Evolutionary conservation across 2,888 invertebrate species (phyloP).

Genomic region (Orchesella flavescens): DNA sequence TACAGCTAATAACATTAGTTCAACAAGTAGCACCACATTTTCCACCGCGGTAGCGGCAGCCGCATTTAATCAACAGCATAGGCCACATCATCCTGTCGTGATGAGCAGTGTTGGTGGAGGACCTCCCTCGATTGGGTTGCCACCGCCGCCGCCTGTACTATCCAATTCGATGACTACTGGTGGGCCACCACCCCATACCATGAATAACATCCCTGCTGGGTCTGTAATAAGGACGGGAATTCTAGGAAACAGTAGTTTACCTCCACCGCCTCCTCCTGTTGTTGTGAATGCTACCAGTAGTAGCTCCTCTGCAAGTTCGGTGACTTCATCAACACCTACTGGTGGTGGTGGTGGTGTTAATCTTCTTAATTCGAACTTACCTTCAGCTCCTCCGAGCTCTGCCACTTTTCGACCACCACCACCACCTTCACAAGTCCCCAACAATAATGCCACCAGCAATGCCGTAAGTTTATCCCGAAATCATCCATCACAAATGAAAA

Average conservation of each 20-base stretch:
- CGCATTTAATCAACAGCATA: constrained; percentile 39
- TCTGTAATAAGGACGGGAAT: constrained; percentile 47
- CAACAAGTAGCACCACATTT: constrained; percentile 44
- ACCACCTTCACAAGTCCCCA: constrained; percentile 83
- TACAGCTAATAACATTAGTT: constrained; percentile 55
- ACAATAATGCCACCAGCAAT: constrained; percentile 71
- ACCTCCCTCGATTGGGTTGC: constrained; percentile 9
- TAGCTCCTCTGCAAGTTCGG: constrained; percentile 46
- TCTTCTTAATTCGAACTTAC: constrained; percentile 45
- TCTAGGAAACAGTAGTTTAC: constrained; percentile 32
- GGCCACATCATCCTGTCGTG: constrained; percentile 13
- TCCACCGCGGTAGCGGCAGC: constrained; percentile 39
- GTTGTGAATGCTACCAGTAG: constrained; percentile 54
- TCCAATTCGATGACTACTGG: constrained; percentile 31
- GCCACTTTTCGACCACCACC: constrained; percentile 77
- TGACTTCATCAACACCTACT: constrained; percentile 53
- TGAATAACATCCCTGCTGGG: constrained; percentile 35
- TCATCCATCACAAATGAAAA: background rate
- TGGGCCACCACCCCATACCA: constrained; percentile 3
- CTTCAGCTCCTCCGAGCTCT: constrained; percentile 27
- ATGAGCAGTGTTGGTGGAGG: constrained; percentile 17
- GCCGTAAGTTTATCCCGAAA: constrained; percentile 68
- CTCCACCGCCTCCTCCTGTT: constrained; percentile 56
- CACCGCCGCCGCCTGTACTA: background rate
- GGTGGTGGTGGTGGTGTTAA: constrained; percentile 39